These are phyloP conservation scores for Brachypodius melanocephalos DNA, from an alignment of 2,113 vertebrate genomes.

Conservation along the genomic window DNA sequence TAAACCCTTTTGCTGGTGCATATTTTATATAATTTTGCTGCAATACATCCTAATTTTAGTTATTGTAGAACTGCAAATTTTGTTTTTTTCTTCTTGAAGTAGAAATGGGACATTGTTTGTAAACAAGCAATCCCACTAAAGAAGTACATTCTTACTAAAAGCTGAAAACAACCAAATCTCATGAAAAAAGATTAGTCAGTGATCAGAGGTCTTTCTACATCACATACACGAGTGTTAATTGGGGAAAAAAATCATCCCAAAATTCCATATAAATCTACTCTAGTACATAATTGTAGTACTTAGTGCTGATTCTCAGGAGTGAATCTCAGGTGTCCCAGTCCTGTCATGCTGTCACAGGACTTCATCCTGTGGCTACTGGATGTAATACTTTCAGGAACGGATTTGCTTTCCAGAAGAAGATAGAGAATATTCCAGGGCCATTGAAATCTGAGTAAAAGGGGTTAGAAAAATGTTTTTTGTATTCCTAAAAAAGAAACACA, in stretches of 20 bases:
- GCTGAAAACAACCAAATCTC: neutral
- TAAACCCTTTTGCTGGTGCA: neutral
- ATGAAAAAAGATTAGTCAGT: neutral
- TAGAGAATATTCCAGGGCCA: neutral
- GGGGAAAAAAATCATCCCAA: neutral
- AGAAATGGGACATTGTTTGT: neutral
- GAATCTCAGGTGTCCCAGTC: neutral
- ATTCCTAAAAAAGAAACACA: neutral
- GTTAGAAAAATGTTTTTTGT: neutral
- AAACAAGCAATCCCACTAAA: neutral
- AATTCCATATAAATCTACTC: neutral
- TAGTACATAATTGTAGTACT: neutral
- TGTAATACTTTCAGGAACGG: neutral
- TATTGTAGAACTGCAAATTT: neutral
- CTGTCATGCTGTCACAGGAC: accelerated
- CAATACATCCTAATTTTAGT: neutral
- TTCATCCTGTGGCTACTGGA: neutral
- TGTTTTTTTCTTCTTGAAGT: neutral
- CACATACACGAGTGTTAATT: neutral
- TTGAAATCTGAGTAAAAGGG: neutral
- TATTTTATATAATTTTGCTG: neutral
- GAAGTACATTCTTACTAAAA: neutral
- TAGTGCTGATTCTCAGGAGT: neutral
- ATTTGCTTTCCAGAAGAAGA: neutral
- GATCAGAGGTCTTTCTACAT: neutral